Evolutionary conservation across 2,113 vertebrate genomes (phyloP).

Genomic region (Gobio gobio): DNA sequence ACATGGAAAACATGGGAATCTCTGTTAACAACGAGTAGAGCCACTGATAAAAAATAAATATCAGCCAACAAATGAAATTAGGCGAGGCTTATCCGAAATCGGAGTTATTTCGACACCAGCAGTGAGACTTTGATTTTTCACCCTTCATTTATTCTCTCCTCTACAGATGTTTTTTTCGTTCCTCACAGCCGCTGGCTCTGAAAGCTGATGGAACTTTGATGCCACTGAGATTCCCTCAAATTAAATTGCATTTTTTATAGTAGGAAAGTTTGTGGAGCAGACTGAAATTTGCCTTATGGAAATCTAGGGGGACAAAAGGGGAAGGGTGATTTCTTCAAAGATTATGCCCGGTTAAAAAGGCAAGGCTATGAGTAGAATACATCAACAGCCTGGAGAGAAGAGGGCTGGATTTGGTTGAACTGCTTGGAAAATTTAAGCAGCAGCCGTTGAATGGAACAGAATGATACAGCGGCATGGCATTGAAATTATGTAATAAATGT

Average conservation of each 20-base stretch:
- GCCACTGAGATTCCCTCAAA: not conserved
- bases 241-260: slow-evolving; percentile 12
- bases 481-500: not conserved
- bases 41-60: not conserved
- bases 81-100: not conserved
- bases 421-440: slow-evolving; percentile 8
- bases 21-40: not conserved
- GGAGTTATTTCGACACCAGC: slow-evolving; percentile 2
- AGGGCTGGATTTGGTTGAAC: not conserved
- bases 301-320: not conserved
- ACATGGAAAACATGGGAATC: slow-evolving; percentile 1
- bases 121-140: not conserved
- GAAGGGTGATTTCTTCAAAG: not conserved
- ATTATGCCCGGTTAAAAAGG: not conserved
- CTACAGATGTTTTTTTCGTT: slow-evolving; percentile 29
- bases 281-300: slow-evolving; percentile 2
- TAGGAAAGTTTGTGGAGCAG: not conserved
- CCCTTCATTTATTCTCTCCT: slow-evolving; percentile 43
- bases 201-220: slow-evolving; percentile 33
- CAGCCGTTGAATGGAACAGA: not conserved
- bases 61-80: slow-evolving; percentile 11
- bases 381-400: not conserved
- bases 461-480: not conserved
- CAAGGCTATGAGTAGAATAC: not conserved
- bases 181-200: slow-evolving; percentile 54